Conservation (phyloP, 2,888 invertebrate genomes). For the Euproctis similis region DNA sequence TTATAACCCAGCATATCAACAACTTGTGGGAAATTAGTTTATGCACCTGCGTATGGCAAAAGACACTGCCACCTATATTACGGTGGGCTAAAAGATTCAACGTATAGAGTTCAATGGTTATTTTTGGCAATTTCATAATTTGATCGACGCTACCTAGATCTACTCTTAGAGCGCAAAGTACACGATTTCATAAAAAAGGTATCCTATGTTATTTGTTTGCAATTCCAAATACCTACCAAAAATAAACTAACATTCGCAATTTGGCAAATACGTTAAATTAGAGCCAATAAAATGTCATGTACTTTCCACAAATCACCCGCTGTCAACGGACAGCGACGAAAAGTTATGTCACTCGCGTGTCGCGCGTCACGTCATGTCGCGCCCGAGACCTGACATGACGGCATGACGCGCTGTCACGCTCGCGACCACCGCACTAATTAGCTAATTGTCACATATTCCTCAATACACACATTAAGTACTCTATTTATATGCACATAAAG, state of each 20-base stretch:
- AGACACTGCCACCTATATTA: no score
- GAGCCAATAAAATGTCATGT: slow-evolving; percentile 19
- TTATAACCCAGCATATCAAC: no score
- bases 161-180: not conserved
- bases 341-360: slow-evolving; percentile 48
- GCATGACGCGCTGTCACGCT: slow-evolving; percentile 25
- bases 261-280: slow-evolving; percentile 5
- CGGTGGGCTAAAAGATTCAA: no score
- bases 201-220: no score
- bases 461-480: slow-evolving; percentile 6
- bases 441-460: slow-evolving; percentile 47
- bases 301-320: slow-evolving; percentile 30
- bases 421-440: slow-evolving; percentile 41
- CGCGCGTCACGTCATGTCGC: slow-evolving; percentile 32
- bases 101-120: no score
- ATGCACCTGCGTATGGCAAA: no score
- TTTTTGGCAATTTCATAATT: no score
- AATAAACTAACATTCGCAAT: no score
- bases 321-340: slow-evolving; percentile 48
- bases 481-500: slow-evolving; percentile 3
- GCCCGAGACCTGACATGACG: slow-evolving; percentile 21
- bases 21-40: no score
- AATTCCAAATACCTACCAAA: no score
- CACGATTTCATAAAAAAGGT: no score
- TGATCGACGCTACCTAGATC: no score